Conservation (phyloP, 1,140 invertebrate genomes). For the Triops cancriformis region DNA sequence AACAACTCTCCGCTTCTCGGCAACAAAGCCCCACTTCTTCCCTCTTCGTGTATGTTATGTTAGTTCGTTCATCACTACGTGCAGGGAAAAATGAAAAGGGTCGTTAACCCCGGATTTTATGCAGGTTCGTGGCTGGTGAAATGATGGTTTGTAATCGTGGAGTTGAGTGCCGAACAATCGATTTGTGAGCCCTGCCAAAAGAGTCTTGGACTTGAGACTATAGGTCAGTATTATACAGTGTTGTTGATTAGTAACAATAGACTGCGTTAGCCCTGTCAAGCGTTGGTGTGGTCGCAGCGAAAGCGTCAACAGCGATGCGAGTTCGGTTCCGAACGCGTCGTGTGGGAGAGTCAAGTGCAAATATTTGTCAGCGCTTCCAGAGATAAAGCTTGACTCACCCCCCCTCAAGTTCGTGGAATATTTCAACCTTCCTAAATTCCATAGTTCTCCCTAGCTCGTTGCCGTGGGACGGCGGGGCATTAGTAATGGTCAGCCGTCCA, state of each 20-base stretch:
- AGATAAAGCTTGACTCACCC: not conserved
- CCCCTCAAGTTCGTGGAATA: not conserved
- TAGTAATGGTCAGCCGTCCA: not conserved
- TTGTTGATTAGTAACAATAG: not conserved
- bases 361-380: not conserved
- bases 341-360: not conserved
- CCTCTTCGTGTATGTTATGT: not conserved
- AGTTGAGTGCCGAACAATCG: not conserved
- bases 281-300: not conserved
- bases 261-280: not conserved
- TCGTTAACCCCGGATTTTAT: constrained; percentile 1
- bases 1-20: too few relatives aligned
- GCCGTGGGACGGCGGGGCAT: not conserved
- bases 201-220: not conserved
- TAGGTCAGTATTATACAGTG: not conserved
- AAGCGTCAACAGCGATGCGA: not conserved
- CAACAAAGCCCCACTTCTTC: not conserved
- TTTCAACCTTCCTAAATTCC: not conserved
- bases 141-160: not conserved
- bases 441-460: not conserved
- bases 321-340: not conserved
- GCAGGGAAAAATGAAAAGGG: not conserved
- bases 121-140: not conserved
- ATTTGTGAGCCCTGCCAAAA: not conserved
- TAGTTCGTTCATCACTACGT: not conserved